Conservation (phyloP, 2,113 vertebrate genomes). For the Cepphus grylle region DNA sequence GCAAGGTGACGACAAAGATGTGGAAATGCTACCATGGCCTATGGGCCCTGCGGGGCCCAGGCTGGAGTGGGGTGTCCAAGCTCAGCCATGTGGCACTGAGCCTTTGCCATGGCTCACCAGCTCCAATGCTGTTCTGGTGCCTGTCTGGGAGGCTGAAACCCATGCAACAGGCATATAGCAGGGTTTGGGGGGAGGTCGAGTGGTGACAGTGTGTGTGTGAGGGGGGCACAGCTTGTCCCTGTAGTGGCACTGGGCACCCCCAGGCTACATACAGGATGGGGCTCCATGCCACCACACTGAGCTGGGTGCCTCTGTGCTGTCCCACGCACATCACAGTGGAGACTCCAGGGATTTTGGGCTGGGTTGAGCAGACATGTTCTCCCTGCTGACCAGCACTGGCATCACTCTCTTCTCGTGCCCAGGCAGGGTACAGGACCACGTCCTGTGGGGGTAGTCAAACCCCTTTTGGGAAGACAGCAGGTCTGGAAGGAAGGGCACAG, state of each 20-base stretch:
- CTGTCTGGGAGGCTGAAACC: not conserved
- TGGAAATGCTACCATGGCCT: not conserved
- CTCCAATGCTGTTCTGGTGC: not conserved
- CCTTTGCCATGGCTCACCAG: not conserved
- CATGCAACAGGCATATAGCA: not conserved
- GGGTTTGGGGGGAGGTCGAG: not conserved
- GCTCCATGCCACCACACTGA: not conserved
- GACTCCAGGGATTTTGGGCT: not conserved
- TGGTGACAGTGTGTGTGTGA: not conserved
- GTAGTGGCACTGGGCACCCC: not conserved
- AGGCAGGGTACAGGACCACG: not conserved
- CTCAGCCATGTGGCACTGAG: not conserved
- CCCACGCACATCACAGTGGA: not conserved
- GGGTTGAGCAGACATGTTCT: not conserved
- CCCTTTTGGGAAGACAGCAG: not conserved
- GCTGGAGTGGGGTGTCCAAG: not conserved
- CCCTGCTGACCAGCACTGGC: not conserved
- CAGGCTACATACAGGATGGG: not conserved
- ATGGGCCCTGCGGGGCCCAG: accelerated
- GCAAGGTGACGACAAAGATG: not conserved
- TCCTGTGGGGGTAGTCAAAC: not conserved
- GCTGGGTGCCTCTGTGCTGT: not conserved
- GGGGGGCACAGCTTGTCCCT: not conserved
- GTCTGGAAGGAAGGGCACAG: not conserved
- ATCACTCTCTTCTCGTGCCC: not conserved